Conservation (phyloP, 1,140 invertebrate species). For the Papilio dardanus region DNA sequence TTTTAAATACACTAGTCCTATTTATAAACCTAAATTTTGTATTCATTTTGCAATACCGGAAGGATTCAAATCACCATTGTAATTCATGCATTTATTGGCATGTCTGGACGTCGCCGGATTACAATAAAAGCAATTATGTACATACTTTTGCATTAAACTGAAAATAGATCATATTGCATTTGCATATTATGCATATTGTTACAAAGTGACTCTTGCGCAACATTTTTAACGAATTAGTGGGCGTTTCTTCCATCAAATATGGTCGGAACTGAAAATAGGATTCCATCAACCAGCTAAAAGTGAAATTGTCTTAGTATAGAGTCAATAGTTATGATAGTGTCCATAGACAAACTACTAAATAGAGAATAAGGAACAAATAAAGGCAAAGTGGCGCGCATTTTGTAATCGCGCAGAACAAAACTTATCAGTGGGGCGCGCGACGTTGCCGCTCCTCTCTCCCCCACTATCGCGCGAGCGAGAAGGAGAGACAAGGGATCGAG, state of each 20-base stretch:
- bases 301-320: neutral
- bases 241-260: neutral
- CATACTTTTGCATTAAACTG: neutral
- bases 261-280: neutral
- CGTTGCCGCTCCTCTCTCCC: constrained; percentile 53
- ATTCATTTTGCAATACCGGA: neutral
- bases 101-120: neutral
- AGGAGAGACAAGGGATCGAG: constrained; percentile 41
- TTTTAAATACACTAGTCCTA: too few relatives aligned
- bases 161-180: neutral
- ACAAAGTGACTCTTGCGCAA: neutral
- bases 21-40: too few relatives aligned
- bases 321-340: neutral
- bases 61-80: neutral
- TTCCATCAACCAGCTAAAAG: neutral
- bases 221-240: neutral
- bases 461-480: constrained; percentile 45
- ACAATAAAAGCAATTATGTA: too few relatives aligned
- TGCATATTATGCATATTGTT: neutral
- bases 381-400: constrained; percentile 30
- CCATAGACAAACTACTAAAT: constrained; percentile 14
- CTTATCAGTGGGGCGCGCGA: constrained; percentile 44
- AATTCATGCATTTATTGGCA: neutral
- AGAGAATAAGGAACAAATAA: constrained; percentile 32
- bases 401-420: constrained; percentile 29